Percentiles rank a stretch among this genome's conserved stretches.
These are phyloP conservation scores for Drosophila nigrodunni DNA, from an alignment of 1,140 invertebrate genomes.

Conservation along the genomic window DNA sequence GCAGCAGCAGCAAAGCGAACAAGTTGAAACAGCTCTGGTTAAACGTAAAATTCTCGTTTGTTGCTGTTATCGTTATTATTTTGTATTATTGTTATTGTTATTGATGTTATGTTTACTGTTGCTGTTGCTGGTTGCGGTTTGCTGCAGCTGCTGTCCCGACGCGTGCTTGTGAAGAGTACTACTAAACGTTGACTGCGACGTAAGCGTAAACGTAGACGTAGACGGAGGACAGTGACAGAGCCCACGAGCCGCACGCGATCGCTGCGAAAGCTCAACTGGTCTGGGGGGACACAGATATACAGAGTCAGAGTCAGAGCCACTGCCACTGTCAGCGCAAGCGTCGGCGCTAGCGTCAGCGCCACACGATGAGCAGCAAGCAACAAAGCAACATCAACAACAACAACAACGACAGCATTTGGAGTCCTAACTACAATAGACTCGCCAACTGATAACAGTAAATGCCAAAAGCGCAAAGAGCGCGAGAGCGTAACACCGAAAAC, in stretches of 20 bases:
- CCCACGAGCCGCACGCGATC: constrained; percentile 77
- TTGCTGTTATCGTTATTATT: constrained; percentile 19
- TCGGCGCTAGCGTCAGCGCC: constrained; percentile 9
- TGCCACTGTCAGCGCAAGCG: constrained; percentile 39
- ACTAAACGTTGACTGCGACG: constrained; percentile 19
- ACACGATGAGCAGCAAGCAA: constrained; percentile 16
- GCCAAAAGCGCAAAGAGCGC: not conserved
- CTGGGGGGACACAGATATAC: constrained; percentile 58
- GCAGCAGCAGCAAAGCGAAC: constrained; percentile 20
- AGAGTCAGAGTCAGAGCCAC: constrained; percentile 50
- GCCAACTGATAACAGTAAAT: constrained; percentile 37
- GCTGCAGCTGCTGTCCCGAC: constrained; percentile 39
- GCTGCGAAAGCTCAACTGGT: constrained; percentile 81
- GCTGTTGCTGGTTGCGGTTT: constrained; percentile 19
- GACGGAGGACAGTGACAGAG: constrained; percentile 45
- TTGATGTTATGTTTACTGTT: constrained; percentile 30
- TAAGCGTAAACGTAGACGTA: constrained; percentile 7
- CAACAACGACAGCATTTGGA: not conserved
- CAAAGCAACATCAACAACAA: not conserved
- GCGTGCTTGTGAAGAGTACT: constrained; percentile 24
- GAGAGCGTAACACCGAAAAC: not conserved
- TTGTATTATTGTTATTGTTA: constrained; percentile 17
- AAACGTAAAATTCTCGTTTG: constrained; percentile 35
- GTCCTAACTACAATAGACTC: constrained; percentile 48
- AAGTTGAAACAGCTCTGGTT: constrained; percentile 33